Evolutionary conservation across 2,113 vertebrate genomes (phyloP), one percentile per base, ranked within the genome.

Genomic region (Nestor notabilis): DNA sequence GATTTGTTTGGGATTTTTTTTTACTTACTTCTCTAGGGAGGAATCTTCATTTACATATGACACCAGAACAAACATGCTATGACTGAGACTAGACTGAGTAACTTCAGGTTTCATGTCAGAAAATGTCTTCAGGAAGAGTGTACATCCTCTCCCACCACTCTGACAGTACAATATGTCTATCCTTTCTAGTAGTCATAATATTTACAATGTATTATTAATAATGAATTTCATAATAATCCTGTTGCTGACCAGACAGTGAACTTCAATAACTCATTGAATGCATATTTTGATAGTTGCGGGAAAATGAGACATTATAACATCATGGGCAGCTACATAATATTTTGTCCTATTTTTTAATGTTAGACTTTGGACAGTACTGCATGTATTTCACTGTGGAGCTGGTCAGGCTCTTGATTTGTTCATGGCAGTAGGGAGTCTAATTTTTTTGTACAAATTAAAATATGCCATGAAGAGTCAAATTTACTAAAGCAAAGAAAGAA

Each of bases 191-290:
- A 97, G 86, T 92, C 94, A 94, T 95, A 87, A 87, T 94, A 93
- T 97, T 96, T 97, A 66, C 47, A 80, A 31, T 53, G 21, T 41
- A 69, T 95, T 92, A 83, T 89, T 95, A 92, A 92, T 95, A 95
- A 95, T 13, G 7, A 97, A 94, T 91, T 96, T 93, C 58, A 75
- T 83, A 71, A n/a, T 89, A 93, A 89, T 93, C 61, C 82, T 63
- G 11, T 65, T 69, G 74, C 70, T 96, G 92, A 91, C 65, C 91
- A 96, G 95, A 92, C 80, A 65, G 85, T 96, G 97, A 91, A 77
- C 83, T 91, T 97, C 78, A 95, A 72, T 96, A 96, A 89, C 71
- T 89, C 83, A 95, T 37, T 2, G 2, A 71, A 75, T 61, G 41
- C 46, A 18, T 89, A 83, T 89, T 95, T 95, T 90, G 74, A 87